Evolutionary conservation across 2,888 invertebrate genomes (phyloP).

Genomic region (Formica aserva): DNA sequence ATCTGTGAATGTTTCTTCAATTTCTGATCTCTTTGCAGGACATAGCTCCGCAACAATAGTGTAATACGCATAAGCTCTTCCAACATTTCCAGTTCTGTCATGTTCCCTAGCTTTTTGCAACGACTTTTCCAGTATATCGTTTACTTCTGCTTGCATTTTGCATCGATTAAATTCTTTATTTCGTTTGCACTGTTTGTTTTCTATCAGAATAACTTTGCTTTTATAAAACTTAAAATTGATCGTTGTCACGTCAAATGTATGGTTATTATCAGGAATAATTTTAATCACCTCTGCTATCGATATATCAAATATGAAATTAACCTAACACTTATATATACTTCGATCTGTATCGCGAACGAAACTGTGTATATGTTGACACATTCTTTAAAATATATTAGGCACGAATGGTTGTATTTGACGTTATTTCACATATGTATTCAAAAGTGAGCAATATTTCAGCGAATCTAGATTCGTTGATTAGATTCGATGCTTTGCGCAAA

Average conservation of each 20-base stretch:
- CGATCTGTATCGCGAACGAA: neutral
- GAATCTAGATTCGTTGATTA: neutral
- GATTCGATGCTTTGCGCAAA: neutral
- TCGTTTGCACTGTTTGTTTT: neutral
- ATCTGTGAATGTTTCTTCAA: slow-evolving; percentile 78
- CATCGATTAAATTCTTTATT: slow-evolving; percentile 9
- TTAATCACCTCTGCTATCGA: neutral
- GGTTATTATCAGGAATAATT: neutral
- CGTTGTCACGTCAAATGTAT: neutral
- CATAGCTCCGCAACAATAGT: slow-evolving; percentile 77
- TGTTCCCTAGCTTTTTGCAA: slow-evolving; percentile 77
- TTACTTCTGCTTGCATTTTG: slow-evolving; percentile 75
- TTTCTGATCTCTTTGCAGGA: slow-evolving; percentile 72
- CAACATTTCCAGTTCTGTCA: slow-evolving; percentile 75
- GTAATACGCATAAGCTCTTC: slow-evolving; percentile 80
- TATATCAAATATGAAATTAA: neutral
- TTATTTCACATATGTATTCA: neutral
- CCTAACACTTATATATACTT: slow-evolving; percentile 1
- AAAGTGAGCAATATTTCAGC: neutral
- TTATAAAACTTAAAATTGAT: neutral
- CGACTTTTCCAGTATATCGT: slow-evolving; percentile 73
- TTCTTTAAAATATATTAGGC: neutral
- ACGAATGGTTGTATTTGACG: neutral
- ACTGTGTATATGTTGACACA: neutral
- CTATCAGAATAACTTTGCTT: neutral